phyloP scores from a whole-genome alignment of 1,140 invertebrate species.

The Saxidomus purpurata region DNA sequence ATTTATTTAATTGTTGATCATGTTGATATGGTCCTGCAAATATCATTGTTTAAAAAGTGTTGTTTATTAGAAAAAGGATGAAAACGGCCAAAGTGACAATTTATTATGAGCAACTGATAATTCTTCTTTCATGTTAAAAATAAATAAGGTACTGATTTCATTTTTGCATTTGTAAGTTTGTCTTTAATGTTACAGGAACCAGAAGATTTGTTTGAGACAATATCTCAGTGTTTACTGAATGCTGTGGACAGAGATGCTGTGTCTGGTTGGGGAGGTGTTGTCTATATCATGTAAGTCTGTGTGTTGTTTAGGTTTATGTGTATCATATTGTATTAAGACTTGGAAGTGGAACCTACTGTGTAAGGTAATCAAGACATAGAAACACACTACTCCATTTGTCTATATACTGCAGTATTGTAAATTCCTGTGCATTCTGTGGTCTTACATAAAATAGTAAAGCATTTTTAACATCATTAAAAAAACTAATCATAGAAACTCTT shows the following conservation, averaged over 20 bases:
- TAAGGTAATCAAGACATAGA: neutral
- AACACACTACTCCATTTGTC: neutral
- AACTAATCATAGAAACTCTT: no score
- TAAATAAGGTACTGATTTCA: no score
- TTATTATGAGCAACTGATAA: no score
- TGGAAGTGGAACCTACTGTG: neutral
- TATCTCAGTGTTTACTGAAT: conserved; percentile 98
- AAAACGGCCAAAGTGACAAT: no score
- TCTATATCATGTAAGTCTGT: conserved; percentile 95
- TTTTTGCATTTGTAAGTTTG: no score
- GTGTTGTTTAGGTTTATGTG: neutral
- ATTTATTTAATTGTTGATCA: no score
- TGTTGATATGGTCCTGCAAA: no score
- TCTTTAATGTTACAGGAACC: conserved; percentile 89
- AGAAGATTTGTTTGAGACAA: conserved; percentile 98
- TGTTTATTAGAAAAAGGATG: no score
- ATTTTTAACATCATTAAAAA: no score
- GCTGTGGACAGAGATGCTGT: conserved; percentile 98
- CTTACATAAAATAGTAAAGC: neutral
- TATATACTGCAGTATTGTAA: neutral
- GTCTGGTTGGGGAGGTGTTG: conserved; percentile 98
- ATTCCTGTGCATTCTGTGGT: neutral
- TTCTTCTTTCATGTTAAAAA: no score
- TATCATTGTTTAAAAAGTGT: no score
- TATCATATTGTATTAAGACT: neutral